Percentiles rank a stretch among this genome's conserved stretches.
These are phyloP conservation scores for Blastobasis lacticolella DNA, from an alignment of 2,888 invertebrate species.

Conservation along the genomic window DNA sequence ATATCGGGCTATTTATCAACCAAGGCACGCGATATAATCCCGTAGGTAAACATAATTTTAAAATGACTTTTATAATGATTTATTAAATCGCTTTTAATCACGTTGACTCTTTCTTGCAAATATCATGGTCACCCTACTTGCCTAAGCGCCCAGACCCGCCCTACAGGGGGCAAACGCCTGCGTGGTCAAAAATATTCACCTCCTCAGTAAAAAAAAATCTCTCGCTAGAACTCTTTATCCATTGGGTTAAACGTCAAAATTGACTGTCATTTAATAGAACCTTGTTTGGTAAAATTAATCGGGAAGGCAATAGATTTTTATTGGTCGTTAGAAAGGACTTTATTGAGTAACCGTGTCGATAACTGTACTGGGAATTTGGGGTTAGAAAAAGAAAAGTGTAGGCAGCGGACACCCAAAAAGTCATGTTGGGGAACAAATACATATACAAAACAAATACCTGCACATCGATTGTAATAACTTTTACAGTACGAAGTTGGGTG, in stretches of 20 bases:
- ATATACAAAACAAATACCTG: too few relatives aligned
- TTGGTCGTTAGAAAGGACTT: conserved; percentile 26
- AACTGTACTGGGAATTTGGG: too few relatives aligned
- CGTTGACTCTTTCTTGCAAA: not conserved
- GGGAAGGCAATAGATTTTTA: conserved; percentile 28
- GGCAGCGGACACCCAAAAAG: too few relatives aligned
- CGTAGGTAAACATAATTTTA: too few relatives aligned
- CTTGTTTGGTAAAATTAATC: conserved; percentile 10
- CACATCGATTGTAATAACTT: too few relatives aligned
- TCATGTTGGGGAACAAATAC: too few relatives aligned
- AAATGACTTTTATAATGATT: too few relatives aligned
- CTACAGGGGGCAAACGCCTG: conserved; percentile 17
- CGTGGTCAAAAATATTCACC: not conserved
- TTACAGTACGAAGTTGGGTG: too few relatives aligned
- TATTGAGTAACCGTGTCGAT: conserved; percentile 11
- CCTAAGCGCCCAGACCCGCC: conserved; percentile 9
- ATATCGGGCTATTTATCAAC: too few relatives aligned
- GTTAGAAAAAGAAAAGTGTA: too few relatives aligned
- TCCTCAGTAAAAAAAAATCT: not conserved
- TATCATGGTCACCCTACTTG: conserved; percentile 1
- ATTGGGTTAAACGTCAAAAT: not conserved
- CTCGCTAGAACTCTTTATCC: not conserved
- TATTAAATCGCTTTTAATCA: too few relatives aligned
- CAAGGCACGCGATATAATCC: too few relatives aligned
- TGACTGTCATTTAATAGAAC: not conserved